Evolutionary conservation across 2,888 invertebrate species (phyloP).

Genomic region (Lepidochitona cinerea): DNA sequence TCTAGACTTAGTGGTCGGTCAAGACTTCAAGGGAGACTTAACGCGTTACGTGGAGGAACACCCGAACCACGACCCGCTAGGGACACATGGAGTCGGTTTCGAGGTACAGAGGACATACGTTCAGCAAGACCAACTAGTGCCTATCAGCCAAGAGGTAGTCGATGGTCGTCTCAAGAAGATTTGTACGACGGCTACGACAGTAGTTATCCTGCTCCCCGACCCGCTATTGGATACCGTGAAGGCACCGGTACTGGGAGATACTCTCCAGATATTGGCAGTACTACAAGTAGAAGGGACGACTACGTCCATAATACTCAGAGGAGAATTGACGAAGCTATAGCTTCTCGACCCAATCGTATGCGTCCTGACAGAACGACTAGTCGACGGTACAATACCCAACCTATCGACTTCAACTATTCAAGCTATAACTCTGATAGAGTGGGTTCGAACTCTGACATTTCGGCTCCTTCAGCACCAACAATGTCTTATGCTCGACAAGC

Average conservation of each 20-base stretch:
- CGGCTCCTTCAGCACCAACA: neutral
- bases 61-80: neutral
- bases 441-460: neutral
- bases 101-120: neutral
- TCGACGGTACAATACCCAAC: neutral
- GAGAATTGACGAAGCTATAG: neutral
- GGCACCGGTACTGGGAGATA: neutral
- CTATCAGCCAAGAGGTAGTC: neutral
- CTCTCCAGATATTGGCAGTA: neutral
- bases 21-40: neutral
- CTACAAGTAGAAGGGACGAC: neutral
- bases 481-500: slow-evolving; percentile 1
- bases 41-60: neutral
- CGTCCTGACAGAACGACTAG: neutral
- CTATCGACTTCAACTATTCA: neutral
- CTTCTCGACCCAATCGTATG: neutral
- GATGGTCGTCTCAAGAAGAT: neutral
- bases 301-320: slow-evolving; percentile 1
- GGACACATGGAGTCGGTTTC: neutral
- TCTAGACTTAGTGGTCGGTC: neutral
- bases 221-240: neutral
- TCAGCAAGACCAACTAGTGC: neutral
- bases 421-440: neutral
- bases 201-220: neutral
- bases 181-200: neutral